Base-by-base conservation (phyloP, 2,888 invertebrate genomes). In the Melinaea menophilus region DNA sequence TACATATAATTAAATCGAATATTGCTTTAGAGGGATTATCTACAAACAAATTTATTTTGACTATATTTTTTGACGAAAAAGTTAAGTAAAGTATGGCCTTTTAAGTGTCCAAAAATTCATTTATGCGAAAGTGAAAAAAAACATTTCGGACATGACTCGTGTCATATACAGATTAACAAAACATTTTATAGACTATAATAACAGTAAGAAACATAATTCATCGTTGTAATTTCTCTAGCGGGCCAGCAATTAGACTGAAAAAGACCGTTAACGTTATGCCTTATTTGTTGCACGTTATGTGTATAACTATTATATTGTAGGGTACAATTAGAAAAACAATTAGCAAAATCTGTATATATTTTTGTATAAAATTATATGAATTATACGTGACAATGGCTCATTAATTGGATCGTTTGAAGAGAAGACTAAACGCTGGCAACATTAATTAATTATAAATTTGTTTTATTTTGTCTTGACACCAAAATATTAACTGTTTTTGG, bases 251-350 rank as follows among this genome's bases (percentile, higher is more conserved):
- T 80, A 79, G 85, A 82, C 79, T 85, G 80, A 72, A 68, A 76
- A 77, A 71, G 68, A 77, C 87, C 84, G 86, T 82, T 85, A 85
- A 45, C 72, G 84, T 79, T 82, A 81, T 79, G 84, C 80, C 83
- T 86, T 83, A 85, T 82, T 80, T 81, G 78, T 71, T 75, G 68
- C 77, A 78, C 75, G 71, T 67, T 67, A 69, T 57, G 59, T 41
- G 11, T 55, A 46, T 9, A 51, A 31, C 3, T 46, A 46, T 46
- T 46, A n/a, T n/a, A 22, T 22, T 22, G 1, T 22, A 22, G 22
- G 22, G 1, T 22, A 22, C 22, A 22, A 22, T 22, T 22, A 22
- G 31, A 51, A 31, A 51, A 31, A 11, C 5, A n/a, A 31, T 31
- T 51, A 22, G 22, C 22, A 22, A 22, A 22, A 22, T 22, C 22